A percentile compares a stretch with the other conserved stretches of the same genome.
Conservation (phyloP, 2,797 vertebrate species). For the Cichlasoma orientale region DNA sequence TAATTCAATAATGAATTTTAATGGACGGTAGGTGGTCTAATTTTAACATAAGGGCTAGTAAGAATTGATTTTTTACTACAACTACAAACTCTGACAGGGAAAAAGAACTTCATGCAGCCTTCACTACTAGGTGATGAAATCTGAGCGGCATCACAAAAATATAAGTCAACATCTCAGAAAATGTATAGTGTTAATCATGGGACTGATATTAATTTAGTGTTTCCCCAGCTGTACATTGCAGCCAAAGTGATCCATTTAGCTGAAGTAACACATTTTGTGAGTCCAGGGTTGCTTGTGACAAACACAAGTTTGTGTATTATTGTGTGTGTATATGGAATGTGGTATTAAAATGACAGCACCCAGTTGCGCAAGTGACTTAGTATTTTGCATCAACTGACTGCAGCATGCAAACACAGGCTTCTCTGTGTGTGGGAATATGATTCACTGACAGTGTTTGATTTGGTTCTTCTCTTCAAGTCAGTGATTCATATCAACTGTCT, state of each 20-base stretch:
- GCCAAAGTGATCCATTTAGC: neutral
- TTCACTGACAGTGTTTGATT: slow-evolving; percentile 34
- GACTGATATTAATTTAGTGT: neutral
- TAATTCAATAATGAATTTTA: no score
- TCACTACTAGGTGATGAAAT: neutral
- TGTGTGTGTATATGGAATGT: neutral
- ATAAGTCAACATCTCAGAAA: neutral
- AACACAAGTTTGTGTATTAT: neutral
- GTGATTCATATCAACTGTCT: slow-evolving; percentile 23
- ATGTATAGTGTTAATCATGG: neutral
- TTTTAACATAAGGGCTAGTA: no score
- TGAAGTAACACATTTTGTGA: neutral
- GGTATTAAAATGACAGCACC: neutral
- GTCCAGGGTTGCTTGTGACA: neutral
- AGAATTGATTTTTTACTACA: no score
- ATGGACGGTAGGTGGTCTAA: no score
- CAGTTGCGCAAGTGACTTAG: neutral
- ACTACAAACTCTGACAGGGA: neutral
- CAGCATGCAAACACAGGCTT: neutral
- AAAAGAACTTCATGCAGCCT: neutral
- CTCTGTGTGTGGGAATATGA: slow-evolving; percentile 18
- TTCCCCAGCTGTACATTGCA: neutral
- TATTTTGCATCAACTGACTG: neutral
- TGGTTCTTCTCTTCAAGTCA: slow-evolving; percentile 5
- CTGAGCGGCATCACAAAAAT: neutral